Percentiles rank a stretch among this genome's conserved stretches.
phyloP scores from a whole-genome alignment of 2,797 vertebrate genomes.

The Cichlasoma orientale region DNA sequence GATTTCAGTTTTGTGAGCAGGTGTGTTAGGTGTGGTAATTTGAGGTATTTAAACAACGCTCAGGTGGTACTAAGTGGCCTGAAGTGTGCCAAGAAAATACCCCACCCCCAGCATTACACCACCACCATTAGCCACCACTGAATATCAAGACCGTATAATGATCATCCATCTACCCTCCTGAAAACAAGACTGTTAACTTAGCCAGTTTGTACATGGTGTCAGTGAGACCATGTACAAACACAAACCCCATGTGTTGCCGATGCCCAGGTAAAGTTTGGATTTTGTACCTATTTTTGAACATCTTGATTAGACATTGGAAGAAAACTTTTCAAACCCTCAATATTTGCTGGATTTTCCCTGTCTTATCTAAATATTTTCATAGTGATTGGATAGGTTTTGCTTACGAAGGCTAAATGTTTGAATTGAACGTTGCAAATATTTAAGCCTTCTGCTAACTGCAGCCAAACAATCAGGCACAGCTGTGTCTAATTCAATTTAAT shows the following conservation, averaged over 20 bases:
- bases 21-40: too few relatives aligned
- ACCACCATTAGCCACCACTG: too few relatives aligned
- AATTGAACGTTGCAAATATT: conserved; percentile 2
- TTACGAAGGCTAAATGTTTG: not conserved
- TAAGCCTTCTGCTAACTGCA: not conserved
- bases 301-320: not conserved
- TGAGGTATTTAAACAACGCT: too few relatives aligned
- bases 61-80: too few relatives aligned
- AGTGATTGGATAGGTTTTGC: not conserved
- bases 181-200: not conserved
- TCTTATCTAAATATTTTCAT: not conserved
- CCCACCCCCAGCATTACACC: too few relatives aligned
- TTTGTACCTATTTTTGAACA: not conserved
- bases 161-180: not conserved
- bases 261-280: not conserved
- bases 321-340: not conserved
- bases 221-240: not conserved
- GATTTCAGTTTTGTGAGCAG: not conserved
- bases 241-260: not conserved
- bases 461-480: not conserved
- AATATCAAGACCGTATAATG: not conserved
- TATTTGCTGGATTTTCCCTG: not conserved
- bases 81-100: too few relatives aligned
- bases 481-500: conserved; percentile 1
- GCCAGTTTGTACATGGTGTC: not conserved